Base-by-base conservation (phyloP, 1,140 invertebrate species). In the Pectinophora gossypiella region DNA sequence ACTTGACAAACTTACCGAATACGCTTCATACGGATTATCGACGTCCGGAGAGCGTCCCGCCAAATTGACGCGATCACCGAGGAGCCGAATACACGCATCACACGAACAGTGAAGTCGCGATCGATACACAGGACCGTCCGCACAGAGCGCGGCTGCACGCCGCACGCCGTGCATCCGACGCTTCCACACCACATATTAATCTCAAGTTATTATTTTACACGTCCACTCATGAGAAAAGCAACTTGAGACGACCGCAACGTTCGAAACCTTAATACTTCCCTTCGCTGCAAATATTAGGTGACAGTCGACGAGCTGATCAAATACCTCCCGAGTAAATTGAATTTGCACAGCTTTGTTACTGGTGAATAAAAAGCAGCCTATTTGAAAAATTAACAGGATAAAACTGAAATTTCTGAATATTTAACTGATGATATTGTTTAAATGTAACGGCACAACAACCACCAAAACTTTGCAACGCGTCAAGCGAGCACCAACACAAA, bases 201-300 rank as follows among this genome's bases (percentile, higher is more conserved):
- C 76, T 77, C 77, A 80, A 83, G 76, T 86, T 85, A 86, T 86
- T 80, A 86, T 75, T 83, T 85, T 82, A 85, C 76, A 81, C 73
- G 81, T 83, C 77, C 79, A 85, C 79, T 86, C 81, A 86, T 86
- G 81, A 83, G 81, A 86, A 86, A 86, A 85, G 83, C 74, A 85
- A 86, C 81, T 56, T 74, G 83, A 86, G 79, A 83, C 83, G 83
- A 86, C 83, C 83, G 77, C 80, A 86, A 71, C 74, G 77, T 70
- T 80, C 77, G 83, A 86, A 86, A 85, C 83, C 83, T 83, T 87
- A 87, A 80, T 84, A 84, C 83, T 84, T 86, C 78, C 83, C 80
- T 83, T 85, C 83, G 77, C 68, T 85, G 74, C 75, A 76, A 76
- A 87, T 87, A 87, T 87, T 82, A 76, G 73, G 79, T 87, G 79